Base-by-base conservation (phyloP, 2,113 vertebrate species). In the Nibea coibor region DNA sequence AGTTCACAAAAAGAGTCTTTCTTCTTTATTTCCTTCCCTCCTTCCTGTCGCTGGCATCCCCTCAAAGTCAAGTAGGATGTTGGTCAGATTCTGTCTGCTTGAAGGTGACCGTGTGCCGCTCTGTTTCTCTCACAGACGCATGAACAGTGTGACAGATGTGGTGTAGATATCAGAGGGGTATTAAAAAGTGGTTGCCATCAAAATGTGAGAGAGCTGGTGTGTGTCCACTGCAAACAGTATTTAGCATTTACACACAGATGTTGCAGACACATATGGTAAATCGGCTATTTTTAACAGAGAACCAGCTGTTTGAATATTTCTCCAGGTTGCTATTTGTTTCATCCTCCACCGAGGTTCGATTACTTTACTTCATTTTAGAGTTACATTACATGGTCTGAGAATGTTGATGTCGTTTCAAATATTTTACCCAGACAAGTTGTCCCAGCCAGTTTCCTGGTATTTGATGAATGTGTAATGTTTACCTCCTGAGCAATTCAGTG, bases 1-100 rank as follows among this genome's bases (percentile, higher is more conserved):
- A 48, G 50, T 59, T 89, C 76, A 89, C 83, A 83, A 69, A 90
- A 86, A 80, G 66, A 50, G 61, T 84, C 87, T 92, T 90, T 92
- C 79, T 92, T 88, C 87, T 85, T 75, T 68, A 14, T 56, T 85
- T 81, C 80, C 87, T 82, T 61, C 61, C 78, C 75, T 81, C 72
- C 84, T 84, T 87, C 91, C 91, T 84, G 89, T 65, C 2, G 22
- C 66, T 90, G 91, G 90, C 90, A 54, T 68, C 53, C 11, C 66
- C 62, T 92, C 83, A 90, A 86, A 92, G 90, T 81, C 54, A 57
- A 75, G 72, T 28, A 68, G 69, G 75, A 61, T 72, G 91, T 51
- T 76, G 82, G 68, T 85, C n/a, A 12, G 54, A 39, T 80, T 85
- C 22, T 71, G 78, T 85, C 62, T 81, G 74, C 20, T 31, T 59